phyloP scores from a whole-genome alignment of 2,888 invertebrate species.

The Chymomyza caudatula region DNA sequence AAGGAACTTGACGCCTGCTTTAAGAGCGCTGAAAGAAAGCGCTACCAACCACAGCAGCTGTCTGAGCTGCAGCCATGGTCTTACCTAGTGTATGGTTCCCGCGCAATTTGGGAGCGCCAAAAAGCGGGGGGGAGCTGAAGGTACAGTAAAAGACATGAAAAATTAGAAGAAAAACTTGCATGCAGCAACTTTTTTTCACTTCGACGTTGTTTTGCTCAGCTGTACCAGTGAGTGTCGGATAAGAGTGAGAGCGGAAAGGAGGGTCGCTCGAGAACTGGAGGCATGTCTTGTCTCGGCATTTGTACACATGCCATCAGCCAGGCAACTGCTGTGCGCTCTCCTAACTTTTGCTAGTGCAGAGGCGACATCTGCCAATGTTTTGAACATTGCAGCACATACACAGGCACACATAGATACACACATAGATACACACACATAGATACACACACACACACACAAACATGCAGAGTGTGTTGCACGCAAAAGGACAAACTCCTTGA shows the following conservation, averaged over 20 bases:
- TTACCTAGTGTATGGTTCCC: too few species aligned
- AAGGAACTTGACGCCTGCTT: too few species aligned
- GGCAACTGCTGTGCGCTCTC: slow-evolving; percentile 12
- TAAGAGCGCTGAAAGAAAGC: too few species aligned
- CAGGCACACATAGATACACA: slow-evolving; percentile 11
- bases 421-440: slow-evolving; percentile 24
- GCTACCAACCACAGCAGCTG: too few species aligned
- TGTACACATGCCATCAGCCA: slow-evolving; percentile 47
- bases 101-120: too few species aligned
- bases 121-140: too few species aligned
- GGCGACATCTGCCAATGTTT: slow-evolving; percentile 70
- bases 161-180: too few species aligned
- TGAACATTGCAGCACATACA: slow-evolving; percentile 66
- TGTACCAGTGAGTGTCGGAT: too few species aligned
- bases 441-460: neutral
- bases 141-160: too few species aligned
- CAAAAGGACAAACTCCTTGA: slow-evolving; percentile 70
- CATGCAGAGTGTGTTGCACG: slow-evolving; percentile 43
- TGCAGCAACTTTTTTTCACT: too few species aligned
- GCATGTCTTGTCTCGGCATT: slow-evolving; percentile 63
- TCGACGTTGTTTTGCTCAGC: too few species aligned
- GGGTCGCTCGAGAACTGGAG: slow-evolving; percentile 4
- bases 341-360: slow-evolving; percentile 67
- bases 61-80: too few species aligned
- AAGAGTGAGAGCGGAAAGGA: neutral